Conservation (phyloP, 2,797 vertebrate genomes). For the Antennarius maculatus region DNA sequence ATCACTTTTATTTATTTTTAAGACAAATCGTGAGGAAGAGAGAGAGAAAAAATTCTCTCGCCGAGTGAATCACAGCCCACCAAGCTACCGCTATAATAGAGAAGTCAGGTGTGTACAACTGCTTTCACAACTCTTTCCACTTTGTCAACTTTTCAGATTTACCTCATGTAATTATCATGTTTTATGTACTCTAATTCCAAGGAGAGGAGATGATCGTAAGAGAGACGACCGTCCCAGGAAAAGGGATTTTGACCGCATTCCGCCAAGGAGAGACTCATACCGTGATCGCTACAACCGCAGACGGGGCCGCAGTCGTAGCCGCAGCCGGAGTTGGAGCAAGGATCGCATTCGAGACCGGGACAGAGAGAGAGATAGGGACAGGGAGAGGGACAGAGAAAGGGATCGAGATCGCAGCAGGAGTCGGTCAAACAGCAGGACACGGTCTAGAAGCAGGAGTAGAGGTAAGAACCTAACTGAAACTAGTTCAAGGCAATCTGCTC, state of each 20-base stretch:
- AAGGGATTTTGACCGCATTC: slow-evolving; percentile 93
- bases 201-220: slow-evolving; percentile 94
- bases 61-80: slow-evolving; percentile 93
- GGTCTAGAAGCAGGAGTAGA: slow-evolving; percentile 77
- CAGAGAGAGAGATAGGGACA: slow-evolving; percentile 86
- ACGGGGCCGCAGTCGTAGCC: slow-evolving; percentile 92
- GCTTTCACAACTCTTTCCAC: neutral
- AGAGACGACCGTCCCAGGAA: slow-evolving; percentile 96
- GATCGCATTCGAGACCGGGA: slow-evolving; percentile 90
- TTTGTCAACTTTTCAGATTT: neutral
- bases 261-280: slow-evolving; percentile 92
- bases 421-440: slow-evolving; percentile 85
- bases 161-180: neutral
- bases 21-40: slow-evolving; percentile 92
- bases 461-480: slow-evolving; percentile 54
- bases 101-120: slow-evolving; percentile 85
- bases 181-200: slow-evolving; percentile 42
- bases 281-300: slow-evolving; percentile 95
- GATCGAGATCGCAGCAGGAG: slow-evolving; percentile 85
- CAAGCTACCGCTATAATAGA: slow-evolving; percentile 92
- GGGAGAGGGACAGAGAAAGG: slow-evolving; percentile 76
- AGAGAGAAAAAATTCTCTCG: slow-evolving; percentile 94
- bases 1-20: neutral
- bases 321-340: slow-evolving; percentile 96
- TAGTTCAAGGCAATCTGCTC: neutral